phyloP scores from a whole-genome alignment of 2,113 vertebrate species.

The human (Homo sapiens) region GRCh38 chr6:19299001-19299500 shows the following conservation, averaged over 20 bases:
- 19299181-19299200: not conserved
- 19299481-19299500: not conserved
- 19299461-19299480: not conserved
- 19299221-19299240: not conserved
- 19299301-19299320: not conserved
- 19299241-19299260: not conserved
- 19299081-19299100: slow-evolving; percentile 44
- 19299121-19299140: slow-evolving; percentile 13
- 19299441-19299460: not conserved
- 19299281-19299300: not conserved
- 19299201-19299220: not conserved
- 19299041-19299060: slow-evolving; percentile 62
- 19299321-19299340: not conserved
- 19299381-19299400: not conserved
- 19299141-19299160: slow-evolving; percentile 6
- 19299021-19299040: slow-evolving; percentile 60
- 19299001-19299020: slow-evolving; percentile 76
- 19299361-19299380: slow-evolving; percentile 13
- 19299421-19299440: not conserved
- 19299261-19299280: not conserved
- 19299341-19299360: not conserved
- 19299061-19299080: slow-evolving; percentile 52
- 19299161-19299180: slow-evolving; percentile 28
- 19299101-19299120: slow-evolving; percentile 15
- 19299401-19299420: not conserved